These are phyloP conservation scores for Tachycineta bicolor DNA, from an alignment of 2,113 vertebrate species.

Conservation along the genomic window DNA sequence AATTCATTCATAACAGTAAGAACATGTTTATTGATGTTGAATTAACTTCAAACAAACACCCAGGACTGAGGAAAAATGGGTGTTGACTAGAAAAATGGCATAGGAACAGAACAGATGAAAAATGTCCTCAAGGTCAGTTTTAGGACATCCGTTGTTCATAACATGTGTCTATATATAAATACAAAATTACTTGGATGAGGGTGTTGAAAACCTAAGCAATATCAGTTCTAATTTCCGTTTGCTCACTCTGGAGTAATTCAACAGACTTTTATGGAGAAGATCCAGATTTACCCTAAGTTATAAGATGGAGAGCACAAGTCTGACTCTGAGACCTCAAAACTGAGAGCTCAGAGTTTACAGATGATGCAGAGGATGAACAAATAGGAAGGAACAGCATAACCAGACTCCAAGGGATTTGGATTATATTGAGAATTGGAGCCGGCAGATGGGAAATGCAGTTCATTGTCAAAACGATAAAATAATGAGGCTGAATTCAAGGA, in stretches of 20 bases:
- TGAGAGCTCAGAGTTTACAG: conserved; percentile 6
- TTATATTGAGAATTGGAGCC: not conserved
- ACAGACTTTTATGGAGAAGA: not conserved
- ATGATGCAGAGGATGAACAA: conserved; percentile 24
- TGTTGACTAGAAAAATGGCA: not conserved
- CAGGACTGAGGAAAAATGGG: not conserved
- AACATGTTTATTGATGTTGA: not conserved
- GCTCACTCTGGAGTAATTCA: conserved; percentile 41
- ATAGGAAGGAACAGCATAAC: not conserved
- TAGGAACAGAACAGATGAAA: not conserved
- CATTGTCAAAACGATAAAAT: conserved; percentile 53
- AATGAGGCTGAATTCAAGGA: conserved; percentile 29
- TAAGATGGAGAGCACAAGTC: conserved; percentile 6
- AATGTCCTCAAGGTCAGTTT: conserved; percentile 8
- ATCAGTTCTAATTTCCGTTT: conserved; percentile 39
- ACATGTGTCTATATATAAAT: conserved; percentile 23
- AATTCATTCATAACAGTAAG: not conserved
- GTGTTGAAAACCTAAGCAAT: conserved; percentile 50
- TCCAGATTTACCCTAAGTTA: conserved; percentile 1
- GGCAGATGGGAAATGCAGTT: conserved; percentile 40
- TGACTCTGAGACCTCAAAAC: not conserved
- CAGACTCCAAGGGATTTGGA: conserved; percentile 23
- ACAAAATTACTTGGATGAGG: conserved; percentile 29
- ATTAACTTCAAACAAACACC: not conserved
- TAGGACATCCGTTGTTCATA: conserved; percentile 67